phyloP scores from a whole-genome alignment of 2,797 vertebrate genomes.

The Lagorchestes hirsutus region DNA sequence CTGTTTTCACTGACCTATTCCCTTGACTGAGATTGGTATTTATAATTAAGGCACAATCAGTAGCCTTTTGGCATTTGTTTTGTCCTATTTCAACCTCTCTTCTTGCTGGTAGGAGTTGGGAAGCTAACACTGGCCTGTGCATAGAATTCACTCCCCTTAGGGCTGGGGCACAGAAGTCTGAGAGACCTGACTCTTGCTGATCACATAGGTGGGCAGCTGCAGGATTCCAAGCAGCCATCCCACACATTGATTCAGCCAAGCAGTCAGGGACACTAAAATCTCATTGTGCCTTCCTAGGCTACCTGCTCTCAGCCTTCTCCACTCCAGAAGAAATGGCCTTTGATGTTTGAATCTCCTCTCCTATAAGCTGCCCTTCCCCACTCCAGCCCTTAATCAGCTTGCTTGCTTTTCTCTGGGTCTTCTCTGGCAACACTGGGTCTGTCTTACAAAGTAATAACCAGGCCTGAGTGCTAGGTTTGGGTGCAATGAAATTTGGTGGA shows the following conservation, averaged over 20 bases:
- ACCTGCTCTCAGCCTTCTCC: neutral
- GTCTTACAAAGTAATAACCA: neutral
- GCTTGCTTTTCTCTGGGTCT: neutral
- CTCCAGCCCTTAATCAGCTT: neutral
- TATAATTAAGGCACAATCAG: neutral
- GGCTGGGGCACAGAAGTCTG: neutral
- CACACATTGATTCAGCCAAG: neutral
- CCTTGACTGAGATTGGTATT: neutral
- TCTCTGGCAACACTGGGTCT: neutral
- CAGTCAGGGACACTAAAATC: neutral
- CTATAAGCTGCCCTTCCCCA: neutral
- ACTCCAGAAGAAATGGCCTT: neutral
- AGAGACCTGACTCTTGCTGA: neutral
- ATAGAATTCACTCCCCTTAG: neutral
- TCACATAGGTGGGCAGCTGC: neutral
- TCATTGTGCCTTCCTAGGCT: neutral
- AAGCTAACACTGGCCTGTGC: neutral
- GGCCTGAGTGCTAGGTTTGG: neutral
- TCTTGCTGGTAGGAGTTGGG: neutral
- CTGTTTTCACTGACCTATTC: neutral
- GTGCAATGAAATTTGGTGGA: neutral
- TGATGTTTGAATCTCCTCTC: neutral
- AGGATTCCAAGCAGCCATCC: neutral
- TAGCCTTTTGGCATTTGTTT: neutral
- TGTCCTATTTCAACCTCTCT: neutral